phyloP scores from a whole-genome alignment of 1,140 invertebrate genomes.

The Copidosoma floridanum region DNA sequence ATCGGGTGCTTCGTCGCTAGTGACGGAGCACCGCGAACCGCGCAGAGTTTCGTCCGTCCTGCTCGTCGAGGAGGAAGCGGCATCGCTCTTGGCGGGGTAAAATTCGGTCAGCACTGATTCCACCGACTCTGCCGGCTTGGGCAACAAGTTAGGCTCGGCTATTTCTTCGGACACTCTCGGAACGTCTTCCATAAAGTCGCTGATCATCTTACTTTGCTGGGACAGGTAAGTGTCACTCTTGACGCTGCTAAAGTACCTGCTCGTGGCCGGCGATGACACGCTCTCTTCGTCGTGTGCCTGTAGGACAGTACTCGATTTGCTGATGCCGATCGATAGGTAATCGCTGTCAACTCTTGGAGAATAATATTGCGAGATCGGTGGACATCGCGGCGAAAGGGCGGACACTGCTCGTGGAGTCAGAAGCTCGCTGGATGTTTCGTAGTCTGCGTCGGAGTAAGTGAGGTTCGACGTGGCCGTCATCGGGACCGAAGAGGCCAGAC shows the following conservation, averaged over 20 bases:
- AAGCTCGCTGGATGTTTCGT: constrained; percentile 13
- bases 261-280: too few species aligned
- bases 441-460: constrained; percentile 1
- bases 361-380: not conserved
- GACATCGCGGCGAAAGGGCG: not conserved
- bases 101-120: not conserved
- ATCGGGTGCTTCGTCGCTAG: not conserved
- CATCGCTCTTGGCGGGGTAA: too few species aligned
- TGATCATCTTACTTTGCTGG: not conserved
- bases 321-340: not conserved
- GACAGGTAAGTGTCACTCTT: constrained; percentile 6
- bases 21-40: too few species aligned
- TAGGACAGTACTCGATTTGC: not conserved
- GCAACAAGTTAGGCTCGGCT: not conserved
- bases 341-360: not conserved
- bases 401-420: not conserved
- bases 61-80: too few species aligned
- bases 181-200: constrained; percentile 2
- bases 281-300: not conserved
- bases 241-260: not conserved
- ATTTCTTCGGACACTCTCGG: not conserved
- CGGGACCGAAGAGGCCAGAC: not conserved
- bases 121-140: not conserved
- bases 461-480: not conserved
- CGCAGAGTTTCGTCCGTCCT: too few species aligned